Evolutionary conservation across 2,888 invertebrate genomes (phyloP).

Genomic region (Latrodectus elegans): DNA sequence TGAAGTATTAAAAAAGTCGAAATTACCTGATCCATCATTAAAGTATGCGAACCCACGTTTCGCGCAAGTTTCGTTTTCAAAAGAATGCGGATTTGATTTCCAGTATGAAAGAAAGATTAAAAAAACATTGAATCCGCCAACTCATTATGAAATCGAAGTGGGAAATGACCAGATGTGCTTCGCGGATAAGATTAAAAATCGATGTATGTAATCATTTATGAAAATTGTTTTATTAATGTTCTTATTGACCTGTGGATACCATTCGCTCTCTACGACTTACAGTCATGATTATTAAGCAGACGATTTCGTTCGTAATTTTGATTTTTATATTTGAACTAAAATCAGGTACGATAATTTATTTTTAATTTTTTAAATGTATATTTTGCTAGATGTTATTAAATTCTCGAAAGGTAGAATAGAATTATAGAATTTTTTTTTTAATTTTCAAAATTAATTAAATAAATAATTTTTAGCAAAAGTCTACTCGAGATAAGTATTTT

Average conservation of each 20-base stretch:
- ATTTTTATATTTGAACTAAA: background rate
- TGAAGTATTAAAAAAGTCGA: background rate
- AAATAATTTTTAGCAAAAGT: background rate
- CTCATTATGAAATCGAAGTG: slow-evolving; percentile 1
- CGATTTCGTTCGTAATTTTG: background rate
- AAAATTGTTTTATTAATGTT: too few relatives aligned
- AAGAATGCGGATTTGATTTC: slow-evolving; percentile 29
- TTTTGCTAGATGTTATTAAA: background rate
- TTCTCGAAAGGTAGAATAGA: background rate
- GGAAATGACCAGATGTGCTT: slow-evolving; percentile 33
- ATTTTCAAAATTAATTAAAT: background rate
- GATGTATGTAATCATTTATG: too few relatives aligned
- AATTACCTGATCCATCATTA: background rate
- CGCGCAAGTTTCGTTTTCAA: slow-evolving; percentile 7
- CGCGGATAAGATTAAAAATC: too few relatives aligned
- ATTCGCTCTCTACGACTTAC: too few relatives aligned
- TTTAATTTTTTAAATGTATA: background rate
- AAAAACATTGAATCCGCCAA: slow-evolving; percentile 46
- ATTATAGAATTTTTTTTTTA: background rate
- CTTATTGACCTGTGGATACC: too few relatives aligned
- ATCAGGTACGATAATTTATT: background rate
- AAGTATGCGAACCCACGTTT: slow-evolving; percentile 24
- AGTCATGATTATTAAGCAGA: background rate
- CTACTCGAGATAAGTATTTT: background rate
- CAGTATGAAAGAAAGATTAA: background rate